Percentiles rank a stretch among this genome's conserved stretches.
Evolutionary conservation across 2,888 invertebrate genomes (phyloP).

Genomic region (Silvanus unidentatus): DNA sequence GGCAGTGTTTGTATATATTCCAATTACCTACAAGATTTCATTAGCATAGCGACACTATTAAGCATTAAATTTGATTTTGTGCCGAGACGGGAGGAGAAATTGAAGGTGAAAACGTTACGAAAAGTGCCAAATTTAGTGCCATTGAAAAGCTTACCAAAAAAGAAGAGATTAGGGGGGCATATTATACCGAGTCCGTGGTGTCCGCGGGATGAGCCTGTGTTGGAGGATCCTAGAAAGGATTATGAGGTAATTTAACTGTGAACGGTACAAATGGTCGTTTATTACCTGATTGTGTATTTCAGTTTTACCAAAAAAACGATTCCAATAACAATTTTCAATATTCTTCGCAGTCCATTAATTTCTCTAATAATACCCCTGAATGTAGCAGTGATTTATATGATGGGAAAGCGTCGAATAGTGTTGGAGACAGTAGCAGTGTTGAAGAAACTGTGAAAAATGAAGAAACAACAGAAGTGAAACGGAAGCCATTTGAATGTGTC

Average conservation of each 20-base stretch:
- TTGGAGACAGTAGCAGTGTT: too few species aligned
- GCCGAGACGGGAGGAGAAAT: conserved; percentile 9
- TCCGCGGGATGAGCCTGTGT: conserved; percentile 39
- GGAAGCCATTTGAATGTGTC: conserved; percentile 61
- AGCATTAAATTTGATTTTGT: conserved; percentile 31
- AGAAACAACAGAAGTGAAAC: conserved; percentile 20
- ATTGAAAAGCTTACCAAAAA: conserved; percentile 15
- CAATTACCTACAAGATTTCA: conserved; percentile 53
- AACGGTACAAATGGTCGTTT: too few species aligned
- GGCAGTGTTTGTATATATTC: conserved; percentile 58
- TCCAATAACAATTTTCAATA: conserved; percentile 35
- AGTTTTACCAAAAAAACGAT: conserved; percentile 23
- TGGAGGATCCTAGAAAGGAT: conserved; percentile 38
- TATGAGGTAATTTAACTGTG: conserved; percentile 9
- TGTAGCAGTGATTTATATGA: too few species aligned
- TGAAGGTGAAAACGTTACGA: conserved; percentile 23
- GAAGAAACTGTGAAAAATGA: neutral
- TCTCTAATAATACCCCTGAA: too few species aligned
- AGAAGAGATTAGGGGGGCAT: conserved; percentile 46
- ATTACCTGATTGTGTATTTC: too few species aligned
- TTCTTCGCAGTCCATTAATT: conserved; percentile 6
- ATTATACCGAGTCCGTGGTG: conserved; percentile 57
- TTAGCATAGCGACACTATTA: conserved; percentile 50
- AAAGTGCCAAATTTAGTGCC: conserved; percentile 39
- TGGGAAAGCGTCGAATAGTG: too few species aligned